Evolutionary conservation across 1,140 invertebrate genomes (phyloP).

Genomic region (Macrocentrus cingulum): DNA sequence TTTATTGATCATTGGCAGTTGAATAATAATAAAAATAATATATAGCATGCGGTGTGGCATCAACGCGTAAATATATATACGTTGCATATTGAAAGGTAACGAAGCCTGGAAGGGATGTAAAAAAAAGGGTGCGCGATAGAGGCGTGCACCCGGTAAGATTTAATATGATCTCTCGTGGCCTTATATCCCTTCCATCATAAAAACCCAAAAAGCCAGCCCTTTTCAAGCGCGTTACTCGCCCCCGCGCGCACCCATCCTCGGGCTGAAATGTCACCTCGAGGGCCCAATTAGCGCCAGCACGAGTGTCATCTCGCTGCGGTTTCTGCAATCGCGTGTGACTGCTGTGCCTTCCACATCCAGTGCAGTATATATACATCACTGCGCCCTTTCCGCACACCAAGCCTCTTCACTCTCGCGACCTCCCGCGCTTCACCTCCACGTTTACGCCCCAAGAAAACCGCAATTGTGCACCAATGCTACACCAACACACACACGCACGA

Average conservation of each 20-base stretch:
- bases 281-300: slow-evolving; percentile 58
- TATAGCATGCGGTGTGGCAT: background rate
- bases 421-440: slow-evolving; percentile 5
- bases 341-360: slow-evolving; percentile 46
- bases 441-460: slow-evolving; percentile 18
- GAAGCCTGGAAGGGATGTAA: slow-evolving; percentile 23
- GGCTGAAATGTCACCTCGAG: slow-evolving; percentile 51
- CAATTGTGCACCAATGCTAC: slow-evolving; percentile 8
- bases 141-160: slow-evolving; percentile 50
- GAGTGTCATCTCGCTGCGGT: slow-evolving; percentile 56
- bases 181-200: slow-evolving; percentile 10
- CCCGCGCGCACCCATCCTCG: slow-evolving; percentile 13
- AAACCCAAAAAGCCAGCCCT: slow-evolving; percentile 25
- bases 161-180: slow-evolving; percentile 45
- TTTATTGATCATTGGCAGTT: background rate
- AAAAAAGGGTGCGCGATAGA: slow-evolving; percentile 32
- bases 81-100: slow-evolving; percentile 17
- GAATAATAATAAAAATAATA: slow-evolving; percentile 15
- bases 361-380: background rate
- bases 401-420: slow-evolving; percentile 8
- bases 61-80: slow-evolving; percentile 9
- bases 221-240: background rate
- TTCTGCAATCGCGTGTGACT: slow-evolving; percentile 54
- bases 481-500: too few species aligned
- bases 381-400: background rate